These are phyloP conservation scores for Myanophis thanlyinensis DNA, from an alignment of 2,113 vertebrate species.

Conservation along the genomic window DNA sequence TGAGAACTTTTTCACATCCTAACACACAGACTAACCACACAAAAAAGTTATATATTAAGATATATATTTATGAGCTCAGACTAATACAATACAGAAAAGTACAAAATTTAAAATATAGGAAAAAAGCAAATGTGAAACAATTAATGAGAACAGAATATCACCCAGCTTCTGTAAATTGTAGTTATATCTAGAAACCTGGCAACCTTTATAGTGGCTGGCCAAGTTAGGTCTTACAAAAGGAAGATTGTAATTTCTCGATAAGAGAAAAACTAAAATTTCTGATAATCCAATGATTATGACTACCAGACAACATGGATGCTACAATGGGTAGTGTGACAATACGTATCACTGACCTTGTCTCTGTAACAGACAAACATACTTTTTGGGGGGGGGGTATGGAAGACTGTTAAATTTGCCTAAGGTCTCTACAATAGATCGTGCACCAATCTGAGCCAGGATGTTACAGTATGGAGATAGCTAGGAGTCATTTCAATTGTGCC, in stretches of 20 bases:
- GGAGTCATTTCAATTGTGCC: background rate
- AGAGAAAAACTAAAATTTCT: background rate
- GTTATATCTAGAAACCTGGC: background rate
- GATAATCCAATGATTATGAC: background rate
- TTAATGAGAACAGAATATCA: background rate
- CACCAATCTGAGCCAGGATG: background rate
- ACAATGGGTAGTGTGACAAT: background rate
- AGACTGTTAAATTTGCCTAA: background rate
- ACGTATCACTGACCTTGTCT: background rate
- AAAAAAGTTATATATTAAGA: background rate
- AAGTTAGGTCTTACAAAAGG: background rate
- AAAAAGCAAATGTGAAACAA: background rate
- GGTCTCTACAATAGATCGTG: background rate
- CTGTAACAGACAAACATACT: no score
- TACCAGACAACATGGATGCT: background rate
- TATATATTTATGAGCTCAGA: background rate
- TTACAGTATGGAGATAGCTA: background rate
- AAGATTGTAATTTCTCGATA: background rate
- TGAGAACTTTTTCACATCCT: background rate
- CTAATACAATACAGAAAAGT: background rate
- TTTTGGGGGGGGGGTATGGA: background rate
- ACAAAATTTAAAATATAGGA: background rate
- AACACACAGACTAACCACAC: background rate
- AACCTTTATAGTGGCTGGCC: background rate
- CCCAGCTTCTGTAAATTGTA: background rate